These are phyloP conservation scores for Troglohyphantes excavatus DNA, from an alignment of 2,888 invertebrate species.

Conservation along the genomic window DNA sequence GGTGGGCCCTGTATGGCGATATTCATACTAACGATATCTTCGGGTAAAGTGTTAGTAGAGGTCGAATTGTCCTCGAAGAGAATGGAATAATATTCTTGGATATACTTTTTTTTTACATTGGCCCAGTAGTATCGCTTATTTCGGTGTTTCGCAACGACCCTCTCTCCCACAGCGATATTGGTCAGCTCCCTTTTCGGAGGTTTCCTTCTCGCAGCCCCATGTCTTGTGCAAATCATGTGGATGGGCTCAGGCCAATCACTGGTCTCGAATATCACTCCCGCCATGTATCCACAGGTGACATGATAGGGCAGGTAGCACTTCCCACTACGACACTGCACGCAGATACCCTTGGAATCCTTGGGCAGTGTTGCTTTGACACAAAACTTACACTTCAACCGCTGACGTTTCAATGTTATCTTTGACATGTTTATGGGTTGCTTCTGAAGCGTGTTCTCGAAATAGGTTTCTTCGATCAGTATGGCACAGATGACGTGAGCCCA, in stretches of 20 bases:
- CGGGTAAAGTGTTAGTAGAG: conserved; percentile 85
- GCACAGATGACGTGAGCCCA: conserved; percentile 84
- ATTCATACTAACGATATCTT: conserved; percentile 83
- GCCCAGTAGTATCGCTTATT: conserved; percentile 86
- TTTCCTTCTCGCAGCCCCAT: conserved; percentile 79
- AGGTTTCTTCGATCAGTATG: conserved; percentile 82
- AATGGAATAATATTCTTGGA: conserved; percentile 85
- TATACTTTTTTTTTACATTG: conserved; percentile 84
- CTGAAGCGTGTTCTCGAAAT: conserved; percentile 81
- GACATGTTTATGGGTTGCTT: conserved; percentile 82
- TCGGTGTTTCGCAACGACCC: conserved; percentile 86
- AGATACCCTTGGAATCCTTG: conserved; percentile 82
- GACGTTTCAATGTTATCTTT: conserved; percentile 59
- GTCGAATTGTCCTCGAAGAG: conserved; percentile 86
- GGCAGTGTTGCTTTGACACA: conserved; percentile 25
- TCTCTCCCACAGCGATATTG: conserved; percentile 82
- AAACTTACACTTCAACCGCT: conserved; percentile 64
- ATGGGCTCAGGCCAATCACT: conserved; percentile 83
- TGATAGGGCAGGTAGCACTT: conserved; percentile 85
- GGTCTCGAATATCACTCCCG: conserved; percentile 84
- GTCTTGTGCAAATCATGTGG: conserved; percentile 82
- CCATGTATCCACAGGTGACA: conserved; percentile 85
- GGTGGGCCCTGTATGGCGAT: conserved; percentile 82
- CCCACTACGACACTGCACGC: conserved; percentile 84
- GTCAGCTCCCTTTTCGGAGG: conserved; percentile 78